phyloP scores from a whole-genome alignment of 2,888 invertebrate genomes.

The Teleiodes luculella region DNA sequence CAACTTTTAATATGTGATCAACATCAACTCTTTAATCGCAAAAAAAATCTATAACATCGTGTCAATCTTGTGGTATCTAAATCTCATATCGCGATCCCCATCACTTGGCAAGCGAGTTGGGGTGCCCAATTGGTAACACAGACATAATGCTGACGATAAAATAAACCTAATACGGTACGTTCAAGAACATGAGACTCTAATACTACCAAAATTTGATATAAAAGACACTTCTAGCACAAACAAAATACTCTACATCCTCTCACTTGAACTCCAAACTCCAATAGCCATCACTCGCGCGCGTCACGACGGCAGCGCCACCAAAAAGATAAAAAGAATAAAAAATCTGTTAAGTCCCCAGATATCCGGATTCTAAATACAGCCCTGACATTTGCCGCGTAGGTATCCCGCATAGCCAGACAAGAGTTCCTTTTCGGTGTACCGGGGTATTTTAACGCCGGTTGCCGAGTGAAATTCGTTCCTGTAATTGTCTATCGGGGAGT shows the following conservation, averaged over 20 bases:
- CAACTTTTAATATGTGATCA: no score
- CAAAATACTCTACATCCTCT: conserved; percentile 22
- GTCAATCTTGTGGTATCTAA: no score
- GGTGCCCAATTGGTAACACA: no score
- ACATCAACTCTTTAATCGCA: no score
- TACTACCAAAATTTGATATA: no score
- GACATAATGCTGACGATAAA: no score
- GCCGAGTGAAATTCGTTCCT: neutral
- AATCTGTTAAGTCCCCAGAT: conserved; percentile 43
- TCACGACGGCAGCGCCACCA: conserved; percentile 41
- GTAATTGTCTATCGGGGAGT: no score
- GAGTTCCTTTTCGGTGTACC: conserved; percentile 5
- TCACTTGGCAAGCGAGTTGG: no score
- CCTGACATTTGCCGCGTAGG: conserved; percentile 43
- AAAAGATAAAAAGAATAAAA: conserved; percentile 41
- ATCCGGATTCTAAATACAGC: conserved; percentile 66
- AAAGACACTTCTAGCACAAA: neutral
- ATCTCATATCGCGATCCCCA: no score
- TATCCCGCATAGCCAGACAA: neutral
- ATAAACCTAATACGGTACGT: no score
- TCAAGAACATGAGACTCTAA: no score
- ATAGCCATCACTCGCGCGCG: conserved; percentile 38
- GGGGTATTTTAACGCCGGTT: conserved; percentile 16
- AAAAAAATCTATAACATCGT: no score
- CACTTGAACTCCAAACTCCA: conserved; percentile 7